phyloP scores from a whole-genome alignment of 2,888 invertebrate species.

The Caradrina kadenii region DNA sequence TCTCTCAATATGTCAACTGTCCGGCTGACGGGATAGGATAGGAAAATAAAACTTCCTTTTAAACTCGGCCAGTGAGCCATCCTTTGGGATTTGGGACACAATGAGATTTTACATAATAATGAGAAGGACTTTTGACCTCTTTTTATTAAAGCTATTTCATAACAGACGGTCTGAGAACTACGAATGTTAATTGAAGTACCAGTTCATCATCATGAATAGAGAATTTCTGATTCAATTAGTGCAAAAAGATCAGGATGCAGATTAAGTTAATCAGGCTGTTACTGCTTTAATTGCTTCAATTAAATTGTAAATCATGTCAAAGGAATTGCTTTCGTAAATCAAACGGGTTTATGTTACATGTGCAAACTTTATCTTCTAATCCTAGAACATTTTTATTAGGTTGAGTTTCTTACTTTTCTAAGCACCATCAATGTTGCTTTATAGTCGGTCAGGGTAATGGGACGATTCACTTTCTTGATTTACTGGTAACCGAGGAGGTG shows the following conservation, averaged over 20 bases:
- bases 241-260: slow-evolving; percentile 21
- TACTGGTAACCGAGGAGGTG: slow-evolving; percentile 57
- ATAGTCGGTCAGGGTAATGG: slow-evolving; percentile 35
- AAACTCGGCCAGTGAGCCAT: slow-evolving; percentile 71
- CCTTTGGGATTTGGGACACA: slow-evolving; percentile 78
- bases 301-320: slow-evolving; percentile 35
- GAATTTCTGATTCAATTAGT: slow-evolving; percentile 26
- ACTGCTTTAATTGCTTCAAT: slow-evolving; percentile 41
- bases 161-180: slow-evolving; percentile 40
- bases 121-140: slow-evolving; percentile 70
- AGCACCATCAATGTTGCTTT: slow-evolving; percentile 22
- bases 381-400: slow-evolving; percentile 14
- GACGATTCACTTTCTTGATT: slow-evolving; percentile 56
- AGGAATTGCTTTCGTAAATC: slow-evolving; percentile 31
- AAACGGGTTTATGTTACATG: slow-evolving; percentile 25
- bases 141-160: slow-evolving; percentile 61
- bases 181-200: slow-evolving; percentile 29
- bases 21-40: slow-evolving; percentile 67
- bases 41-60: slow-evolving; percentile 75
- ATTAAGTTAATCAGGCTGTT: slow-evolving; percentile 26
- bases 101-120: slow-evolving; percentile 85
- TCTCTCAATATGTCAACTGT: slow-evolving; percentile 84
- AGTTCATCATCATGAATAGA: slow-evolving; percentile 40
- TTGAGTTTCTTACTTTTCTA: background rate
- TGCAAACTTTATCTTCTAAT: slow-evolving; percentile 8